phyloP scores from a whole-genome alignment of 2,113 vertebrate species.

The Bos taurus region ARS-UCD2.0 NC_037332.1:21166001-21166500 shows the following conservation, averaged over 20 bases:
- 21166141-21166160: neutral
- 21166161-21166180: neutral
- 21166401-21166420: neutral
- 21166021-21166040: neutral
- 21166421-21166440: neutral
- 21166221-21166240: neutral
- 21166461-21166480: neutral
- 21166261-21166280: neutral
- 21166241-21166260: neutral
- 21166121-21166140: neutral
- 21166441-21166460: neutral
- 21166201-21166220: neutral
- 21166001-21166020: neutral
- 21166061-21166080: neutral
- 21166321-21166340: neutral
- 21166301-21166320: neutral
- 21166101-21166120: neutral
- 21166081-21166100: neutral
- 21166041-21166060: neutral
- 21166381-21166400: neutral
- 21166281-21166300: neutral
- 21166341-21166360: neutral
- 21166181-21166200: neutral
- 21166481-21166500: neutral
- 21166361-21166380: neutral